Conservation (phyloP, 2,797 vertebrate genomes). For the Takifugu rubripes region DNA sequence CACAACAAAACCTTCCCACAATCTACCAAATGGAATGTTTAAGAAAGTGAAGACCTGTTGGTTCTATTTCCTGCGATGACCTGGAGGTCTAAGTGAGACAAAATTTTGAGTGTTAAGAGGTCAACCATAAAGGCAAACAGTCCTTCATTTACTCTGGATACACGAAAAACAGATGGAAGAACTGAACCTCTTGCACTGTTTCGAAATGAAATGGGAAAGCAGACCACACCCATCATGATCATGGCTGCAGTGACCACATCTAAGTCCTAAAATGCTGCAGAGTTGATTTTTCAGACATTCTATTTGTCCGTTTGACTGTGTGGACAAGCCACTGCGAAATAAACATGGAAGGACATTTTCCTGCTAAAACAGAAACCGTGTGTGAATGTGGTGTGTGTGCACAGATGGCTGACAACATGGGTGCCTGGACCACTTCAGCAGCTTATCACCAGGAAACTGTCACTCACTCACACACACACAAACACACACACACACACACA, state of each 20-base stretch:
- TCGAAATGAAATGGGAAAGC: slow-evolving; percentile 14
- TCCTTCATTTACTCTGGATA: slow-evolving; percentile 8
- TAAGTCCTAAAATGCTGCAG: neutral
- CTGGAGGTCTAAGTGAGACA: neutral
- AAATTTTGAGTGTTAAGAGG: neutral
- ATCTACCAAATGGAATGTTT: neutral
- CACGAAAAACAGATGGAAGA: slow-evolving; percentile 22
- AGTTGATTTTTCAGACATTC: neutral
- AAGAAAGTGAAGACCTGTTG: neutral
- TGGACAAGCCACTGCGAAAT: slow-evolving; percentile 2
- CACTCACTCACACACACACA: neutral
- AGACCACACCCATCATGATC: slow-evolving; percentile 33
- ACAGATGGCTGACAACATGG: slow-evolving; percentile 76
- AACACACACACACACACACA: neutral
- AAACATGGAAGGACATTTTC: slow-evolving; percentile 9
- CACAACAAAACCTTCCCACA: neutral
- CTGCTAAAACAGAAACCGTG: slow-evolving; percentile 17
- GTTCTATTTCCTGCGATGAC: neutral
- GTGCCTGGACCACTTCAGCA: slow-evolving; percentile 63
- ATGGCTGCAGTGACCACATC: slow-evolving; percentile 13
- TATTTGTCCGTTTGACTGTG: neutral
- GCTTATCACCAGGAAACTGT: slow-evolving; percentile 52
- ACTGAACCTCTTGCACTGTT: slow-evolving; percentile 11
- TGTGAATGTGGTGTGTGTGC: slow-evolving; percentile 28
- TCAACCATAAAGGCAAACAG: neutral